Percentiles rank a stretch among this genome's conserved stretches.
Evolutionary conservation across 2,113 vertebrate species (phyloP).

Genomic region (Leptosomus discolor): DNA sequence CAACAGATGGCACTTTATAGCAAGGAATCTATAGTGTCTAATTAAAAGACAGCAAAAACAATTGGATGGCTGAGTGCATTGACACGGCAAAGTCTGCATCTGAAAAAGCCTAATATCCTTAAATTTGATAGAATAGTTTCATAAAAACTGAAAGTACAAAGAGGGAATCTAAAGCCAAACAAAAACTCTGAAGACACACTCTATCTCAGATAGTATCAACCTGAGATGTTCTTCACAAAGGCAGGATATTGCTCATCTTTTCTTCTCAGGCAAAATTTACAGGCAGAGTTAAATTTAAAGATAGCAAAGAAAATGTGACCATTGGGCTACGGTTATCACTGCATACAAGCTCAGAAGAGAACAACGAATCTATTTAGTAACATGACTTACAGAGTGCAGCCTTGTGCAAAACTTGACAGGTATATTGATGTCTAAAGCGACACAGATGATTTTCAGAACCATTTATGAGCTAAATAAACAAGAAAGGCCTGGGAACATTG

Average conservation of each 20-base stretch:
- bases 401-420: neutral
- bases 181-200: neutral
- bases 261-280: neutral
- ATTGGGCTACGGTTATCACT: neutral
- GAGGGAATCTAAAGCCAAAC: neutral
- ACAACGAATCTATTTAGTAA: neutral
- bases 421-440: neutral
- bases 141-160: neutral
- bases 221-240: neutral
- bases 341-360: neutral
- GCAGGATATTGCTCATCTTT: neutral
- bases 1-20: constrained; percentile 41
- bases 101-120: neutral
- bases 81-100: neutral
- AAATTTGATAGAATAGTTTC: neutral
- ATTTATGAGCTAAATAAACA: neutral
- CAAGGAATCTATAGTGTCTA: neutral
- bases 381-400: neutral
- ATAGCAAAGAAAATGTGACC: neutral
- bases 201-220: neutral
- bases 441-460: neutral
- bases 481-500: neutral
- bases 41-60: neutral
- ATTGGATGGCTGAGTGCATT: neutral
- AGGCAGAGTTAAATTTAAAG: neutral